Percentiles rank a stretch among this genome's conserved stretches.
Conservation (phyloP, 2,113 vertebrate species). For the Gavia stellata region DNA sequence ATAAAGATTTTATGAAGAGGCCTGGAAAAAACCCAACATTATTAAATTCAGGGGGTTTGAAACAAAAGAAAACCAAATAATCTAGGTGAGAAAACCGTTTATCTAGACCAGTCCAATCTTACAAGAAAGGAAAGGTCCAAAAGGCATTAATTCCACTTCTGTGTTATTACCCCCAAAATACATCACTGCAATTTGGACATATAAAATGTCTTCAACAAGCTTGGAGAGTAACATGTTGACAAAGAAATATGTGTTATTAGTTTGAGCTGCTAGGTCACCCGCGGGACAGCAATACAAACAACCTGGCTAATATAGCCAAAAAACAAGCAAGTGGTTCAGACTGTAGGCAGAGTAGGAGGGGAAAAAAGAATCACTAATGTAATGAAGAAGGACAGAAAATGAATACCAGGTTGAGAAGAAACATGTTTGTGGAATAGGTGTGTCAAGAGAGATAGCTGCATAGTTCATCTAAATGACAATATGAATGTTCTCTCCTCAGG, state of each 20-base stretch:
- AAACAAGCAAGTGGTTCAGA: neutral
- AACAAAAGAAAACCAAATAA: neutral
- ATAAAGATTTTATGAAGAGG: neutral
- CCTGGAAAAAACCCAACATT: neutral
- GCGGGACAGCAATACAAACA: neutral
- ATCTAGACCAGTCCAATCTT: neutral
- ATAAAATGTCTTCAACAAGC: conserved; percentile 38
- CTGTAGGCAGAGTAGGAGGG: neutral
- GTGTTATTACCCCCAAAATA: conserved; percentile 34
- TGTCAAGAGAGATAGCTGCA: conserved; percentile 52
- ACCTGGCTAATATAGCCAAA: conserved; percentile 25
- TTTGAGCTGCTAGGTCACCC: conserved; percentile 28
- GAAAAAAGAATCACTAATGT: conserved; percentile 6
- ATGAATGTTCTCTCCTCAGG: conserved; percentile 37
- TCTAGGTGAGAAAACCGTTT: neutral
- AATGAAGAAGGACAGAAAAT: conserved; percentile 60
- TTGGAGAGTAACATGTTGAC: conserved; percentile 6
- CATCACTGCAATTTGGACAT: conserved; percentile 28
- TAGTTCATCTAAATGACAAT: conserved; percentile 56
- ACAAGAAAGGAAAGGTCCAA: conserved; percentile 37
- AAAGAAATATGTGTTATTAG: conserved; percentile 46
- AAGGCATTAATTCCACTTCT: conserved; percentile 36
- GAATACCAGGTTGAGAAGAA: conserved; percentile 50
- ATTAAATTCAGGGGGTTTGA: neutral
- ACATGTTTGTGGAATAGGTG: conserved; percentile 33